Evolutionary conservation across 2,888 invertebrate genomes (phyloP).

Genomic region (Eupeodes luniger): DNA sequence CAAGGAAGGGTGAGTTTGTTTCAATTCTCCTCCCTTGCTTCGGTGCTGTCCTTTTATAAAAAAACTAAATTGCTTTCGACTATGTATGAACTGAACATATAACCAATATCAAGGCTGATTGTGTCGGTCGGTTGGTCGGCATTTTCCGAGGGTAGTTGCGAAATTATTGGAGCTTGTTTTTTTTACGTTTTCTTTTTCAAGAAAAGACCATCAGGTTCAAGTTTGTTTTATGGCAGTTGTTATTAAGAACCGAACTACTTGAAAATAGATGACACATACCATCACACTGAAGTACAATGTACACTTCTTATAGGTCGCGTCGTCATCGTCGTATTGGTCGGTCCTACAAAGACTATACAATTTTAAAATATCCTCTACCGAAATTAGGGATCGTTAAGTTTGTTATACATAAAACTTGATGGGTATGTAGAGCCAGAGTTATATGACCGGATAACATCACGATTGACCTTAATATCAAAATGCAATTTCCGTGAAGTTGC

Average conservation of each 20-base stretch:
- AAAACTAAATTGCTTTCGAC: slow-evolving; percentile 10
- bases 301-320: not conserved
- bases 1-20: not conserved
- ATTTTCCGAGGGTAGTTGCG: slow-evolving; percentile 17
- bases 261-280: not conserved
- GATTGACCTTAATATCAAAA: slow-evolving; percentile 44
- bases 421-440: not conserved
- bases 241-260: slow-evolving; percentile 18
- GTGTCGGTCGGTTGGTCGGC: not conserved
- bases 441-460: slow-evolving; percentile 33
- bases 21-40: not conserved
- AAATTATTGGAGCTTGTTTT: slow-evolving; percentile 1
- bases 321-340: too few species aligned
- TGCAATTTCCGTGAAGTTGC: not conserved
- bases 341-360: not conserved
- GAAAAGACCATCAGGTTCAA: not conserved
- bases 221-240: slow-evolving; percentile 12
- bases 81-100: not conserved
- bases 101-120: slow-evolving; percentile 47
- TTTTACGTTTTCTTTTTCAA: not conserved
- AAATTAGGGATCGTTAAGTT: slow-evolving; percentile 39
- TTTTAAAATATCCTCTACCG: not conserved
- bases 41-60: slow-evolving; percentile 4
- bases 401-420: slow-evolving; percentile 8
- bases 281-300: too few species aligned